phyloP scores from a whole-genome alignment of 2,113 vertebrate genomes.

The Stegastes partitus region DNA sequence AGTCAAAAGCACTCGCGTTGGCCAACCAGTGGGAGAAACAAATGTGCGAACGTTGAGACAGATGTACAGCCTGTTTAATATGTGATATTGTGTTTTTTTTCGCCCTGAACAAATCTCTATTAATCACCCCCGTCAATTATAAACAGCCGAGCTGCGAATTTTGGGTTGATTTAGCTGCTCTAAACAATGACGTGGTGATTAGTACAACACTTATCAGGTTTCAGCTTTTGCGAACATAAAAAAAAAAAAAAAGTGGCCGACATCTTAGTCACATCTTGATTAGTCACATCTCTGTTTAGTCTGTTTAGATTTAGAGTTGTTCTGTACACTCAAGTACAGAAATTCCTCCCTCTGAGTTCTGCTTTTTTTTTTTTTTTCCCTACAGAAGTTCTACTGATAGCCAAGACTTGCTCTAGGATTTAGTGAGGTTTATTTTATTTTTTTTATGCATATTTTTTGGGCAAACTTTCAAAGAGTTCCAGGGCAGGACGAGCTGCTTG shows the following conservation, averaged over 20 bases:
- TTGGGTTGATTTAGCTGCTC: slow-evolving; percentile 1
- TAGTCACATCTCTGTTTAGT: slow-evolving; percentile 77
- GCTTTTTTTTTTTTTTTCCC: slow-evolving; percentile 39
- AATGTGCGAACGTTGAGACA: slow-evolving; percentile 44
- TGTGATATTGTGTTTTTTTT: slow-evolving; percentile 31
- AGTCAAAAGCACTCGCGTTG: slow-evolving; percentile 59
- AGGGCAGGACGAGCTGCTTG: slow-evolving; percentile 65
- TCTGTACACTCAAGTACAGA: slow-evolving; percentile 38
- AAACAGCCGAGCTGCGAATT: slow-evolving; percentile 24
- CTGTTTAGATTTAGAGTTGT: slow-evolving; percentile 71
- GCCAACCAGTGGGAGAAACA: slow-evolving; percentile 33
- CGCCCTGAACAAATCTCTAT: slow-evolving; percentile 12
- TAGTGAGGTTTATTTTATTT: slow-evolving; percentile 2
- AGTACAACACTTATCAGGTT: slow-evolving; percentile 42
- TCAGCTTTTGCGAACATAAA: slow-evolving; percentile 22
- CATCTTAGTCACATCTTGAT: slow-evolving; percentile 72
- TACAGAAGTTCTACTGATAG: neutral
- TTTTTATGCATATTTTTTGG: slow-evolving; percentile 59
- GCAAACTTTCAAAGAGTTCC: slow-evolving; percentile 59
- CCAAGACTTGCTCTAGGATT: slow-evolving; percentile 17
- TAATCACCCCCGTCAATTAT: slow-evolving; percentile 20
- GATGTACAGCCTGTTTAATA: slow-evolving; percentile 53
- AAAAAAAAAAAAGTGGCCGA: slow-evolving; percentile 40
- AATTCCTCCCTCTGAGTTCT: slow-evolving; percentile 53
- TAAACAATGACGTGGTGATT: slow-evolving; percentile 31